These are phyloP conservation scores for Drosophila melanica DNA, from an alignment of 1,140 invertebrate species.

Conservation along the genomic window DNA sequence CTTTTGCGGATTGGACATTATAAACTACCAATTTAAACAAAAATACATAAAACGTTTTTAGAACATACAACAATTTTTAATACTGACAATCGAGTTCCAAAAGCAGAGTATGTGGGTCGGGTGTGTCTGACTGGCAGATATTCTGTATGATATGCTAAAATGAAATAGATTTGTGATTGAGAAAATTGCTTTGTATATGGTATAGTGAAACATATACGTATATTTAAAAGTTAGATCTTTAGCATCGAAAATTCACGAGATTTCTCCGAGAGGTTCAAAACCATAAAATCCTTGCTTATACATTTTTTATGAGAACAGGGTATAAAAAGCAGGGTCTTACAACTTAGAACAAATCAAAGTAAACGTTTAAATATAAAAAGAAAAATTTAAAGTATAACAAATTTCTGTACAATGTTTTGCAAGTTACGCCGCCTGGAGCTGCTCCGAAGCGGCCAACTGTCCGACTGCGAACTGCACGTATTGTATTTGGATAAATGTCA, in stretches of 20 bases:
- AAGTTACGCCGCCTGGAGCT: conserved; percentile 62
- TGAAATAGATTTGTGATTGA: no score
- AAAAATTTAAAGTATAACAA: conserved; percentile 8
- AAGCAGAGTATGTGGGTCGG: no score
- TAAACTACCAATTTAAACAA: conserved; percentile 11
- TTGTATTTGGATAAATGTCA: conserved; percentile 18
- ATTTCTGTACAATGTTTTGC: conserved; percentile 50
- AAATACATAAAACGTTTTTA: not conserved
- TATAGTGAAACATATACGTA: no score
- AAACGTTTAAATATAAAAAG: conserved; percentile 6
- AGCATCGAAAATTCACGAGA: no score
- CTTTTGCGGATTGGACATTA: not conserved
- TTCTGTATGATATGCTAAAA: no score
- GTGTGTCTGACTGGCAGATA: no score
- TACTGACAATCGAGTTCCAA: no score
- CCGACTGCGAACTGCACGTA: conserved; percentile 63
- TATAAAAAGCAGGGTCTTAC: not conserved
- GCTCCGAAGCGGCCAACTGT: conserved; percentile 42
- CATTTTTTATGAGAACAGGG: not conserved
- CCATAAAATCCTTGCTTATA: not conserved
- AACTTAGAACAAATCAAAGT: not conserved
- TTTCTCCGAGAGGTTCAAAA: no score
- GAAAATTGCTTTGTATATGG: no score
- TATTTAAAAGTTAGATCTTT: no score
- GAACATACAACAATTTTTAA: not conserved